Base-by-base conservation (phyloP, 2,113 vertebrate species). In the Dendrocopos noguchii region DNA sequence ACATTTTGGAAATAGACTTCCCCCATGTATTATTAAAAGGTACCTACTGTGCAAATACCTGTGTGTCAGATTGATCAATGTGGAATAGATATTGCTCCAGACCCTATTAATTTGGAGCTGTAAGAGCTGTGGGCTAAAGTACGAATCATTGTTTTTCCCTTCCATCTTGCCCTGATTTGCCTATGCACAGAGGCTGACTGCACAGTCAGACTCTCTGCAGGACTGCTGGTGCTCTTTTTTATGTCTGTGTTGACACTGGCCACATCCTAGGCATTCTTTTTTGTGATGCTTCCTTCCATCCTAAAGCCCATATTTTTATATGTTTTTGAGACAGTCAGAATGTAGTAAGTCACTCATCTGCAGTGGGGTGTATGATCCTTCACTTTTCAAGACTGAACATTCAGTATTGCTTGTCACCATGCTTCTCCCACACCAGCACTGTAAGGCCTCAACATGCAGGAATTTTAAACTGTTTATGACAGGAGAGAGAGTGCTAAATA, bases 401-500 rank as follows among this genome's bases (percentile, higher is more conserved):
- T 80, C 63, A 71, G 64, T 70, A 56, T 81, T 87, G 47, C 81
- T 94, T 94, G 80, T 92, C 89, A 91, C 65, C 20, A 4, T 87
- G 80, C 79, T 92, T 96, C 84, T 91, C 71, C 82, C 61, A 91
- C 88, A 93, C 85, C 80, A 92, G 74, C 73, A 28, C 75, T 92
- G 94, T 76, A 63, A 92, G 87, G 87, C 67, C 76, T 96, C 88
- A 81, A 57, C 91, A 76, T 79, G 55, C 75, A 87, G 80, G 80
- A 91, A 93, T 90, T 94, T 91, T 83, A 91, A 96, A 93, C 87
- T 93, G 83, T 90, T 94, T 93, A 77, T 93, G 83, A 77, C 92
- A 94, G 79, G 65, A 87, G 87, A 67, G 80, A 78, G 77, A 84
- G 91, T 89, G 87, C 79, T 92, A 83, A 91, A 82, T 88, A 93